These are phyloP conservation scores for Drosophila kuntzei DNA, from an alignment of 2,888 invertebrate genomes.

Conservation along the genomic window DNA sequence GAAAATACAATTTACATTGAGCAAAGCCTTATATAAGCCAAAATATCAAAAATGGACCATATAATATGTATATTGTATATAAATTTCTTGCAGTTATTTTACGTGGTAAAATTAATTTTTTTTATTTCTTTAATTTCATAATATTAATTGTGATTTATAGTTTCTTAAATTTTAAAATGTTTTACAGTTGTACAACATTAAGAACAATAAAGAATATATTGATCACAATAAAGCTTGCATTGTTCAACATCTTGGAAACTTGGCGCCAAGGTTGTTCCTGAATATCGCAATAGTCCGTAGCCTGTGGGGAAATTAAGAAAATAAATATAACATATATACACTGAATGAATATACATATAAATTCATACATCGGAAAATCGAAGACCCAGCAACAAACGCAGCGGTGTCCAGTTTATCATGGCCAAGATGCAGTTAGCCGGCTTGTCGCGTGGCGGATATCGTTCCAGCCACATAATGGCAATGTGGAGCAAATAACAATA, in stretches of 20 bases:
- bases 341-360: too few relatives aligned
- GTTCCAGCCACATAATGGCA: conserved; percentile 78
- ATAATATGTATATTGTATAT: too few relatives aligned
- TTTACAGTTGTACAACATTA: conserved; percentile 35
- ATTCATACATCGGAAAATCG: conserved; percentile 79
- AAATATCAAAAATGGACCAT: too few relatives aligned
- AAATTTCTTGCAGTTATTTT: too few relatives aligned
- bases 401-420: conserved; percentile 67
- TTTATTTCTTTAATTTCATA: too few relatives aligned
- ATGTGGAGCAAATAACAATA: conserved; percentile 82
- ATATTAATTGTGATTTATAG: too few relatives aligned
- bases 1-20: too few relatives aligned
- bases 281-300: conserved; percentile 71
- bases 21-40: too few relatives aligned
- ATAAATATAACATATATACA: neutral
- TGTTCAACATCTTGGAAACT: conserved; percentile 79
- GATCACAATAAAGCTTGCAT: conserved; percentile 66
- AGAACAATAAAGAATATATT: conserved; percentile 59
- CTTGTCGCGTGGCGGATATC: conserved; percentile 79
- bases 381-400: conserved; percentile 77
- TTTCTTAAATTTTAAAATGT: conserved; percentile 7
- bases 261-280: conserved; percentile 83
- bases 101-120: too few relatives aligned
- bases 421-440: conserved; percentile 63
- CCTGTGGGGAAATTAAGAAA: conserved; percentile 46